These are phyloP conservation scores for Cnemophilus loriae DNA, from an alignment of 2,113 vertebrate genomes.

Conservation along the genomic window DNA sequence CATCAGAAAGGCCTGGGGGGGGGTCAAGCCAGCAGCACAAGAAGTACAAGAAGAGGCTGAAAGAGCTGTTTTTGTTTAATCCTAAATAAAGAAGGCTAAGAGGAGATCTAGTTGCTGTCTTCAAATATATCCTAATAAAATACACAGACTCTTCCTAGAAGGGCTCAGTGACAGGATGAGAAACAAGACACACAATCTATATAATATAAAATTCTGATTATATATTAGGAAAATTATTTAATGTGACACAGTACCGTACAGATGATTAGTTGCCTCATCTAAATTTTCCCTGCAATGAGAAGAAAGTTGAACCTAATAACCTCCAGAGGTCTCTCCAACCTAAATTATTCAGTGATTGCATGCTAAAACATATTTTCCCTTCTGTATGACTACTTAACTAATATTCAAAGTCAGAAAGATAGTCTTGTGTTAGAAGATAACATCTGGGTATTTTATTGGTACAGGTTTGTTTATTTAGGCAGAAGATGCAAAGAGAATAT, in stretches of 20 bases:
- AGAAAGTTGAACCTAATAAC: neutral
- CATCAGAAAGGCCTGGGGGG: neutral
- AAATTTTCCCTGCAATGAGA: neutral
- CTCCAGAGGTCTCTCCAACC: constrained; percentile 39
- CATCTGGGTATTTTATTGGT: neutral
- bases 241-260: neutral
- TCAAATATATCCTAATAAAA: neutral
- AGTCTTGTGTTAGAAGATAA: neutral
- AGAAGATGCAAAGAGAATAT: neutral
- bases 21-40: neutral
- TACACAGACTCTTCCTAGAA: neutral
- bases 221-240: neutral
- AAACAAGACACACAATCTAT: neutral
- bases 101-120: neutral
- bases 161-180: neutral
- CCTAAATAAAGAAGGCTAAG: neutral
- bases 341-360: neutral
- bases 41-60: neutral
- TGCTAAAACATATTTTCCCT: neutral
- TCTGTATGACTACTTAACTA: neutral
- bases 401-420: neutral
- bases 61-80: neutral
- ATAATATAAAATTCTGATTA: neutral
- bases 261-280: neutral
- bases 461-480: neutral